Evolutionary conservation across 2,797 vertebrate genomes (phyloP).

Genomic region (Aplochiton taeniatus): DNA sequence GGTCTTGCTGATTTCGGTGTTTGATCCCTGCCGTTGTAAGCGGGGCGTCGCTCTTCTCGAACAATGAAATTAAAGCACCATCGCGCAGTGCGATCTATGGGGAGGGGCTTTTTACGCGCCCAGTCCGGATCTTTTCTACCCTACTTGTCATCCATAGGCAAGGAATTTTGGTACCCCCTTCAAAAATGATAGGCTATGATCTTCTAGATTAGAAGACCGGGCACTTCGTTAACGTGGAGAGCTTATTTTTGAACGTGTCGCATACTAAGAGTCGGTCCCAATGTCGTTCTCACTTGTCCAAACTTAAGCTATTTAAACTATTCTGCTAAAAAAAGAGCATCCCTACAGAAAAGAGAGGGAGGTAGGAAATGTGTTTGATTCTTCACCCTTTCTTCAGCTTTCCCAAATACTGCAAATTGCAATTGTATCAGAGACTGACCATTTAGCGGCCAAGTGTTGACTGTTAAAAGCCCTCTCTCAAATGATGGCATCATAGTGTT

Average conservation of each 20-base stretch:
- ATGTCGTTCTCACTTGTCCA: too few relatives aligned
- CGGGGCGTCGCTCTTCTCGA: constrained; percentile 63
- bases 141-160: constrained; percentile 3
- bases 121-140: constrained; percentile 32
- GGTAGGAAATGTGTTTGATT: constrained; percentile 37
- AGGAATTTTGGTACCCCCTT: too few relatives aligned
- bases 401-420: constrained; percentile 34
- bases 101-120: constrained; percentile 63
- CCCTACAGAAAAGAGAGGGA: too few relatives aligned
- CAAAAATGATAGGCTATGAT: too few relatives aligned
- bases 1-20: constrained; percentile 51
- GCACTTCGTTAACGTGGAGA: too few relatives aligned
- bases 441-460: constrained; percentile 38
- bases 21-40: constrained; percentile 59
- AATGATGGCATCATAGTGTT: too few relatives aligned
- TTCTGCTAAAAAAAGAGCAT: too few relatives aligned
- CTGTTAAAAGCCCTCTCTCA: constrained; percentile 3
- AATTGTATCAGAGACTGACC: constrained; percentile 29
- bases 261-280: too few relatives aligned
- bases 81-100: constrained; percentile 51
- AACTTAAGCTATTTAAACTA: too few relatives aligned
- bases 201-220: too few relatives aligned
- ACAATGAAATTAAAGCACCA: constrained; percentile 73
- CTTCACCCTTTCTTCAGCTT: constrained; percentile 19
- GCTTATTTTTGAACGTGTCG: too few relatives aligned